Conservation (phyloP, 2,113 vertebrate species). For the Cyprinus carpio region DNA sequence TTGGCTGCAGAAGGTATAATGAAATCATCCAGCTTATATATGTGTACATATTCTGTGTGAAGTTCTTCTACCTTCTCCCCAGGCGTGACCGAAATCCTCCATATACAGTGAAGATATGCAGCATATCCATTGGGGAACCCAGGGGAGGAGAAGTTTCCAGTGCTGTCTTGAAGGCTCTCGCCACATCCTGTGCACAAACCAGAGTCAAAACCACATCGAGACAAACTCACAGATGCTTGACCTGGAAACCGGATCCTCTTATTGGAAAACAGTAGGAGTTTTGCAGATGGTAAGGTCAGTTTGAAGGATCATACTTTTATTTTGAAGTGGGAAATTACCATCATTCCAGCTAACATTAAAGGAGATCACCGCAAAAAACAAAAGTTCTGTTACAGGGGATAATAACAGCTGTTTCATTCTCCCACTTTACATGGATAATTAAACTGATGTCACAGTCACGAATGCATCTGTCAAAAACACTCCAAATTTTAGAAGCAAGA, state of each 20-base stretch:
- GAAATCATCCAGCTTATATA: neutral
- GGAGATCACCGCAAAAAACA: neutral
- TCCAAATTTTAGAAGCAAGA: neutral
- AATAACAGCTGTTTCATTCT: neutral
- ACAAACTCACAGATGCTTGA: slow-evolving; percentile 44
- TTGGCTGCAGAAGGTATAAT: neutral
- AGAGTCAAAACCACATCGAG: slow-evolving; percentile 18
- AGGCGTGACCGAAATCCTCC: slow-evolving; percentile 93
- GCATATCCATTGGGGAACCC: slow-evolving; percentile 90
- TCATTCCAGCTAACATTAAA: slow-evolving; percentile 8
- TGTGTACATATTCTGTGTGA: neutral
- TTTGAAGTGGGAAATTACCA: neutral
- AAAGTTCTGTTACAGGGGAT: neutral
- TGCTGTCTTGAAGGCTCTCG: slow-evolving; percentile 87
- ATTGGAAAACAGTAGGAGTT: slow-evolving; percentile 28
- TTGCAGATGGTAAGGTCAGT: slow-evolving; percentile 18
- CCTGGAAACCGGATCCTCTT: slow-evolving; percentile 14
- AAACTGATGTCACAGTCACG: neutral
- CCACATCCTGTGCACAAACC: slow-evolving; percentile 79
- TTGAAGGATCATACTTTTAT: neutral
- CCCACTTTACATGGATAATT: neutral
- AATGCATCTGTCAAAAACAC: neutral
- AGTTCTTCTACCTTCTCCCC: slow-evolving; percentile 86
- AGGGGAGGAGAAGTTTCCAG: slow-evolving; percentile 91
- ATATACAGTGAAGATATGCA: slow-evolving; percentile 88